Evolutionary conservation across 1,140 invertebrate species (phyloP).

Genomic region (Gonatopus flavifemur): DNA sequence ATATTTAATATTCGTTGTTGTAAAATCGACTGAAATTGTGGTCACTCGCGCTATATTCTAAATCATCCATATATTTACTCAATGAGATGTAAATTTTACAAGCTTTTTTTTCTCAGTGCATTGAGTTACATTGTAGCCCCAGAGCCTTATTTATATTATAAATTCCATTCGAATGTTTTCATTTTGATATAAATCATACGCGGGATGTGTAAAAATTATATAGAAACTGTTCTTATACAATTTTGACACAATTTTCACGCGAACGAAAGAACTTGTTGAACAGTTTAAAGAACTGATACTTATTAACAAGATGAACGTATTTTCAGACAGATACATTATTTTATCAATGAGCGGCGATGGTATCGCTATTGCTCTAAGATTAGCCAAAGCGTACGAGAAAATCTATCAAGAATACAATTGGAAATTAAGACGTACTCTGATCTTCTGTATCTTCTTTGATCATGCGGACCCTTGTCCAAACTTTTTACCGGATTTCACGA

Average conservation of each 20-base stretch:
- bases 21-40: too few relatives aligned
- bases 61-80: too few relatives aligned
- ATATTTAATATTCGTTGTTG: too few relatives aligned
- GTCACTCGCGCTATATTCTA: too few relatives aligned
- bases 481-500: conserved; percentile 31
- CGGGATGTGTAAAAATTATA: too few relatives aligned
- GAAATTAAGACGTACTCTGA: conserved; percentile 44
- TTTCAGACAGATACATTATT: conserved; percentile 48
- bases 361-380: conserved; percentile 34
- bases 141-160: too few relatives aligned
- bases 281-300: neutral
- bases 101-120: too few relatives aligned
- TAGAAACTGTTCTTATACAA: too few relatives aligned
- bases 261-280: too few relatives aligned
- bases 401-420: conserved; percentile 36
- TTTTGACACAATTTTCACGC: too few relatives aligned
- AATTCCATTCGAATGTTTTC: neutral
- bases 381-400: conserved; percentile 39
- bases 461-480: conserved; percentile 37
- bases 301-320: neutral
- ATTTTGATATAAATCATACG: neutral
- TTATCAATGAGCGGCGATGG: conserved; percentile 40
- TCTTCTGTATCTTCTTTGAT: conserved; percentile 46
- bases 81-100: too few relatives aligned
- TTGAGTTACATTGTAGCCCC: too few relatives aligned